Percentiles rank a stretch among this genome's conserved stretches.
Evolutionary conservation across 2,113 vertebrate genomes (phyloP).

Genomic region (Pelmatolapia mariae): DNA sequence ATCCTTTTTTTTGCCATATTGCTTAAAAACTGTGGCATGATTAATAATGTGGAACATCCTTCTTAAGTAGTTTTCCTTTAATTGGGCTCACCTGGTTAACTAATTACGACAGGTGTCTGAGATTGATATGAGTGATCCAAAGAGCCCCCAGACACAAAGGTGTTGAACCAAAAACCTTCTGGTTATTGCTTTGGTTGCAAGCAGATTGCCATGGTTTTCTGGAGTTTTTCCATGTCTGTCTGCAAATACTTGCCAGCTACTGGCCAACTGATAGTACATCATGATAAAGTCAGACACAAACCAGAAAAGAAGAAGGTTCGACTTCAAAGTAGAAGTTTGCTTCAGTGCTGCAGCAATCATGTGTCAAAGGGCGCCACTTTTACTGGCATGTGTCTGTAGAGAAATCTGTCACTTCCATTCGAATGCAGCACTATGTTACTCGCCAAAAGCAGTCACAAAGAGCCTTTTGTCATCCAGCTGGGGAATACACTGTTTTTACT

Average conservation of each 20-base stretch:
- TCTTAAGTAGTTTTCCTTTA: neutral
- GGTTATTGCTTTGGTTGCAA: neutral
- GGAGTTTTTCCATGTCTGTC: neutral
- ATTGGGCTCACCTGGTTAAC: neutral
- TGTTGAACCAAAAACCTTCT: neutral
- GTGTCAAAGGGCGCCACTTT: rapidly evolving
- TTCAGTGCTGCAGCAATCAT: neutral
- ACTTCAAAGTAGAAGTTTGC: neutral
- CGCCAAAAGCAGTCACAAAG: rapidly evolving
- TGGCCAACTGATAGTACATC: neutral
- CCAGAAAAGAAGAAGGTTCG: neutral
- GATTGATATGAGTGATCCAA: neutral
- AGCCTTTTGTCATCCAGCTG: neutral
- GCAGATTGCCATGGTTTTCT: neutral
- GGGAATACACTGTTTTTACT: too few relatives aligned
- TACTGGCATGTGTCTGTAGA: neutral
- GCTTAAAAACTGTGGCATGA: neutral
- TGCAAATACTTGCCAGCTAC: neutral
- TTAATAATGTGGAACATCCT: neutral
- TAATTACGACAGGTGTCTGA: neutral
- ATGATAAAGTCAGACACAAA: neutral
- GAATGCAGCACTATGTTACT: neutral
- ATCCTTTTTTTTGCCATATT: neutral
- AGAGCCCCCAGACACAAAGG: neutral
- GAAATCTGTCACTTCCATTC: neutral